phyloP scores from a whole-genome alignment of 2,888 invertebrate genomes.

The Nematopogon swammerdamellus region DNA sequence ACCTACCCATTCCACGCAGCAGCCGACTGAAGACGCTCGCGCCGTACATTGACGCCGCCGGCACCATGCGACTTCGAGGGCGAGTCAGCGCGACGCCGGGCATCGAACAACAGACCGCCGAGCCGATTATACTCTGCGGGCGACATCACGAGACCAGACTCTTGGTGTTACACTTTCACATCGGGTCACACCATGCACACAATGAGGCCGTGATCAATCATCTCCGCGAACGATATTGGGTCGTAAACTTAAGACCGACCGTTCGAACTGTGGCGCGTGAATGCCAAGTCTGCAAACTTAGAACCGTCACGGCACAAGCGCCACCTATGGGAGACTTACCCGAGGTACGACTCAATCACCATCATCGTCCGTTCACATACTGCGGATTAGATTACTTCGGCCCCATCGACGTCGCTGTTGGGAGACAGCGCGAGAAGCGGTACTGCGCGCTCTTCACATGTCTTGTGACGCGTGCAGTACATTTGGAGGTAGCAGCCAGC shows the following conservation, averaged over 20 bases:
- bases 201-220: constrained; percentile 9
- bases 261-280: constrained; percentile 1
- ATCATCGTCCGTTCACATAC: constrained; percentile 1
- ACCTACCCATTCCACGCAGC: not conserved
- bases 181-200: constrained; percentile 4
- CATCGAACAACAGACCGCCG: not conserved
- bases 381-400: constrained; percentile 4
- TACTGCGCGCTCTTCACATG: constrained; percentile 1
- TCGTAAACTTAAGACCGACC: constrained; percentile 5
- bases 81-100: not conserved
- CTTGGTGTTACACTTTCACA: constrained; percentile 5
- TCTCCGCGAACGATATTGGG: constrained; percentile 8
- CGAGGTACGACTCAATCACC: constrained; percentile 1
- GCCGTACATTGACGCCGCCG: not conserved
- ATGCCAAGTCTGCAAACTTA: constrained; percentile 2
- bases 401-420: constrained; percentile 3
- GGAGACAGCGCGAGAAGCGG: constrained; percentile 1
- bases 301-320: constrained; percentile 1
- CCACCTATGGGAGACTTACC: constrained; percentile 7
- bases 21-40: not conserved
- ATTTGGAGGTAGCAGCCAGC: constrained; percentile 1
- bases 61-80: constrained; percentile 2
- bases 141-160: constrained; percentile 5
- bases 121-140: constrained; percentile 10
- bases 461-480: constrained; percentile 1